Evolutionary conservation across 2,113 vertebrate species (phyloP), one percentile per base, ranked within the genome.

Genomic region (Bufo bufo): DNA sequence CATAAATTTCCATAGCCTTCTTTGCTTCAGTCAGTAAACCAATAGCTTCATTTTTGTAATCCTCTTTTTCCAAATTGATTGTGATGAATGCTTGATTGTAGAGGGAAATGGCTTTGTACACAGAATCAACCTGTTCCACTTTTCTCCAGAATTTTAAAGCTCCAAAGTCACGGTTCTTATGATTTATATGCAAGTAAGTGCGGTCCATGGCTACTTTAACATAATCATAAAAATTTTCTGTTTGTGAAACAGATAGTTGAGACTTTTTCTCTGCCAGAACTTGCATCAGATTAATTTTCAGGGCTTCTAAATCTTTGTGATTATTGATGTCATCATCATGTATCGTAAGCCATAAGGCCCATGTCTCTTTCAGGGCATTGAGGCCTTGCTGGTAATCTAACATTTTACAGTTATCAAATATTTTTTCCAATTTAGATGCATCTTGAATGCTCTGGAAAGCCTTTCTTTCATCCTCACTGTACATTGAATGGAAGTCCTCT

Each of bases 311-410:
- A 8, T 86, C 84, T 75, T 89, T 85, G 20, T 91, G 90, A 4
- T 85, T 59, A 52, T 85, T 71, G 50, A 91, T 91, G 56, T 89
- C 81, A 5, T 91, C 65, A 56, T 90, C 88, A 23, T 90, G 72
- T 17, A 86, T 82, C 14, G 80, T 85, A 4, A 91, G 86, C 90
- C 90, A 90, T 65, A 90, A 63, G 16, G 87, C 82, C 90, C 90
- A 91, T 45, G 84, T 87, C 82, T 90, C 89, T 77, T 91, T 91
- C 58, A 91, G 71, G 71, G 89, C 82, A 65, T 82, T 89, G 43
- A 91, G 16, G 6, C 85, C 89, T 65, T 89, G 87, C 11, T 88
- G 82, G 65, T 90, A 90, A 84, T 91, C 90, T 23, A 69, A 23
- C 83, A 90, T 84, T 58, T 87, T 90, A 33, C 50, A 1, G 4